phyloP scores from a whole-genome alignment of 1,140 invertebrate genomes.

The Lepidostoma basale region DNA sequence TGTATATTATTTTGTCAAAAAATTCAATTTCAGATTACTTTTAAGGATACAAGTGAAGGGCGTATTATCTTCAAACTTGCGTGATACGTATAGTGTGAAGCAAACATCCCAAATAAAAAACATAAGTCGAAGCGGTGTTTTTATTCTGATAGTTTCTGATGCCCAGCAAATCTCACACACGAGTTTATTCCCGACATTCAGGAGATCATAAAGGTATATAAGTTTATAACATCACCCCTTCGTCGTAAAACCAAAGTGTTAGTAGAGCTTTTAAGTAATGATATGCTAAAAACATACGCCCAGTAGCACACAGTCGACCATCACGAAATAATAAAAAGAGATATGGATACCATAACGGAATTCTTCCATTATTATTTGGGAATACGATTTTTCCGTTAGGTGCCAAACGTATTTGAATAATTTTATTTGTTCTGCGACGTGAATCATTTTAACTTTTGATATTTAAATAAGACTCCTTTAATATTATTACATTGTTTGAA shows the following conservation, averaged over 20 bases:
- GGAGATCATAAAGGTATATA: slow-evolving; percentile 10
- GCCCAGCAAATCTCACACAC: slow-evolving; percentile 6
- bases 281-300: slow-evolving; percentile 14
- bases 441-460: no score
- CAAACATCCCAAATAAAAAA: no score
- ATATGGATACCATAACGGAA: neutral
- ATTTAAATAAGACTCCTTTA: no score
- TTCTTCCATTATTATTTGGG: neutral
- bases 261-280: slow-evolving; percentile 27
- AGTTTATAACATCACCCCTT: slow-evolving; percentile 17
- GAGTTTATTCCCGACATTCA: slow-evolving; percentile 7
- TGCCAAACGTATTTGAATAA: no score
- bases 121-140: neutral
- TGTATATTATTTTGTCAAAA: no score
- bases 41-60: no score
- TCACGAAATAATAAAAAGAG: neutral
- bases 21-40: no score
- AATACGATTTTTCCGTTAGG: neutral
- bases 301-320: slow-evolving; percentile 2
- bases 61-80: no score
- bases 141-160: neutral
- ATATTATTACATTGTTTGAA: no score
- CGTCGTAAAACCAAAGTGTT: slow-evolving; percentile 29
- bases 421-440: no score
- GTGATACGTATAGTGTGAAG: no score